Conservation (phyloP, 2,888 invertebrate species). For the Hemithea aestivaria region DNA sequence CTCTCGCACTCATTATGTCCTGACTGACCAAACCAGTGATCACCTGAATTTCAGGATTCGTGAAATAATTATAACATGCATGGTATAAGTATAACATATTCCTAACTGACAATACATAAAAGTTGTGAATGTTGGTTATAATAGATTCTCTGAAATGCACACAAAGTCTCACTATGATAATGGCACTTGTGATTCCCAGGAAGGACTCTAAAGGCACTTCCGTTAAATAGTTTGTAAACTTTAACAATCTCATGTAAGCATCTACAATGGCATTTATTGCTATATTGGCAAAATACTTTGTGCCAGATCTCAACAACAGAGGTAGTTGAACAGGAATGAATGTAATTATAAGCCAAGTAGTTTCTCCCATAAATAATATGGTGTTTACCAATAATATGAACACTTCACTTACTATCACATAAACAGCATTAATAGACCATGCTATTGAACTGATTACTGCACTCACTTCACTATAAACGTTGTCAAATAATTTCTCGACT, state of each 20-base stretch:
- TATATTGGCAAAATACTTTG: slow-evolving; percentile 37
- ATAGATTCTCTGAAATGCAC: slow-evolving; percentile 56
- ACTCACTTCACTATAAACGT: slow-evolving; percentile 34
- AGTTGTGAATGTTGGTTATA: slow-evolving; percentile 33
- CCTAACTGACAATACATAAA: slow-evolving; percentile 58
- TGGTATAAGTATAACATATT: slow-evolving; percentile 61
- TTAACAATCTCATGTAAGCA: slow-evolving; percentile 54
- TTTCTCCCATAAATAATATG: slow-evolving; percentile 55
- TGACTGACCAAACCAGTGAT: slow-evolving; percentile 55
- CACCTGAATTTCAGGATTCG: slow-evolving; percentile 59
- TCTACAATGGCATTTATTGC: slow-evolving; percentile 39
- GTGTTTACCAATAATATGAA: slow-evolving; percentile 45
- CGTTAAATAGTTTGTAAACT: slow-evolving; percentile 63
- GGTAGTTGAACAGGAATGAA: slow-evolving; percentile 66
- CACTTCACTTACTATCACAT: slow-evolving; percentile 46
- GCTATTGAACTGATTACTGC: slow-evolving; percentile 31
- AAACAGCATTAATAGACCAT: slow-evolving; percentile 37
- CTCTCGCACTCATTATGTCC: slow-evolving; percentile 41
- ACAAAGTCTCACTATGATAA: slow-evolving; percentile 54
- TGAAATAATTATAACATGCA: slow-evolving; percentile 58
- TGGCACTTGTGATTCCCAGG: slow-evolving; percentile 58
- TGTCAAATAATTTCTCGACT: slow-evolving; percentile 31
- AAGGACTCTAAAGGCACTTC: slow-evolving; percentile 72
- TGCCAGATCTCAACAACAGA: slow-evolving; percentile 41
- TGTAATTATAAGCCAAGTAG: slow-evolving; percentile 61